phyloP scores from a whole-genome alignment of 2,797 vertebrate species.

The Gouania willdenowi region DNA sequence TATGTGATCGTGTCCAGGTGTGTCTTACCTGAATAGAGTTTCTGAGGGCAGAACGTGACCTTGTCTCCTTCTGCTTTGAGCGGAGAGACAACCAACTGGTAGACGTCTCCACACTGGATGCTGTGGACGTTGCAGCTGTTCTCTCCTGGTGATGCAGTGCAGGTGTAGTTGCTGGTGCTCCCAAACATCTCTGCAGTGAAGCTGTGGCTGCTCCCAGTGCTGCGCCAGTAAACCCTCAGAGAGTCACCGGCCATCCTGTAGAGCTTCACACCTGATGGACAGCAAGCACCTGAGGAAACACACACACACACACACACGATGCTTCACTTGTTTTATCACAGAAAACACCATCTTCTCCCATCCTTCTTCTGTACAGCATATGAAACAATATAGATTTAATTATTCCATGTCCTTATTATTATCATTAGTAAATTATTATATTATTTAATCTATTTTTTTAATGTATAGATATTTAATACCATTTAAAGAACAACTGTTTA shows the following conservation, averaged over 20 bases:
- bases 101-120: constrained; percentile 82
- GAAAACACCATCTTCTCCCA: too few species aligned
- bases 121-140: constrained; percentile 78
- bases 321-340: background rate
- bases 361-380: too few species aligned
- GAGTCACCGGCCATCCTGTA: constrained; percentile 74
- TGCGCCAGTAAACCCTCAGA: constrained; percentile 82
- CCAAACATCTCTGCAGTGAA: constrained; percentile 74
- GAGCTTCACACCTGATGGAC: constrained; percentile 84
- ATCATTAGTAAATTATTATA: too few species aligned
- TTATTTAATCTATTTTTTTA: too few species aligned
- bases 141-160: constrained; percentile 59
- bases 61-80: constrained; percentile 67
- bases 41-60: constrained; percentile 82
- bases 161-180: constrained; percentile 77
- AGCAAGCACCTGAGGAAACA: constrained; percentile 80
- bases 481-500: too few species aligned
- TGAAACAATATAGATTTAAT: too few species aligned
- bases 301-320: background rate
- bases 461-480: too few species aligned
- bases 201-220: constrained; percentile 53
- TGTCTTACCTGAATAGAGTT: constrained; percentile 82
- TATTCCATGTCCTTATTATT: too few species aligned
- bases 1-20: too few species aligned
- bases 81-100: constrained; percentile 81